Conservation (phyloP, 2,113 vertebrate genomes). For the Mugil cephalus region DNA sequence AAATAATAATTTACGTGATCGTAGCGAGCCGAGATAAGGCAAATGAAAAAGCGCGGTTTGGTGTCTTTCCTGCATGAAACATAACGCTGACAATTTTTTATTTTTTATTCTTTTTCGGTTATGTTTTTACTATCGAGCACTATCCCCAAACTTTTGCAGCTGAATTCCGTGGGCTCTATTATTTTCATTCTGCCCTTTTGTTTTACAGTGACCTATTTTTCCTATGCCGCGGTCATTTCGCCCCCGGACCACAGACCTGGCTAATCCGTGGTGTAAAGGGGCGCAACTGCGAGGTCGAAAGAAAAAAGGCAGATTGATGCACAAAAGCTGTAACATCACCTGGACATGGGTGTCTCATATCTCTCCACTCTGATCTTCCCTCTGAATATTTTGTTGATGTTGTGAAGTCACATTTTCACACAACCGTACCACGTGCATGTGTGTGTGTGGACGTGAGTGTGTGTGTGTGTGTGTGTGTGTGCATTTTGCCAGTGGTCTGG, state of each 20-base stretch:
- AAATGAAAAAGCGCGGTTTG: constrained; percentile 25
- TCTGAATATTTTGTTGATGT: constrained; percentile 73
- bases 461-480: constrained; percentile 25
- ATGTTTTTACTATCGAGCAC: too few species aligned
- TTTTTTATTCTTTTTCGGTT: constrained; percentile 8
- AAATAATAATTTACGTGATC: constrained; percentile 34
- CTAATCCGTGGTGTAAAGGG: constrained; percentile 42
- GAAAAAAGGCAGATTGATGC: constrained; percentile 55
- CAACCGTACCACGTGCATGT: constrained; percentile 4
- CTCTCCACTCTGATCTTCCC: constrained; percentile 67
- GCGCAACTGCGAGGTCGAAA: constrained; percentile 41
- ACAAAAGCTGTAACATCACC: constrained; percentile 68
- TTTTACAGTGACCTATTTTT: constrained; percentile 2
- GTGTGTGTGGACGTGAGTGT: constrained; percentile 20
- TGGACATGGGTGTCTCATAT: constrained; percentile 68
- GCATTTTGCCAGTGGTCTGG: constrained; percentile 63
- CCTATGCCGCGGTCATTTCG: constrained; percentile 44
- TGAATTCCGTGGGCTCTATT: constrained; percentile 5
- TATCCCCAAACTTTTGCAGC: too few species aligned
- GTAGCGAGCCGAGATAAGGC: constrained; percentile 16
- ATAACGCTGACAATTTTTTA: constrained; percentile 5
- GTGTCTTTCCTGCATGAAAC: neutral
- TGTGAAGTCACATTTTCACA: constrained; percentile 67
- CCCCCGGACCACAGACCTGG: constrained; percentile 65
- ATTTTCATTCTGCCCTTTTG: constrained; percentile 26